Evolutionary conservation across 2,888 invertebrate genomes (phyloP), one percentile per base, ranked within the genome.

Genomic region (Priocnemis perturbator): DNA sequence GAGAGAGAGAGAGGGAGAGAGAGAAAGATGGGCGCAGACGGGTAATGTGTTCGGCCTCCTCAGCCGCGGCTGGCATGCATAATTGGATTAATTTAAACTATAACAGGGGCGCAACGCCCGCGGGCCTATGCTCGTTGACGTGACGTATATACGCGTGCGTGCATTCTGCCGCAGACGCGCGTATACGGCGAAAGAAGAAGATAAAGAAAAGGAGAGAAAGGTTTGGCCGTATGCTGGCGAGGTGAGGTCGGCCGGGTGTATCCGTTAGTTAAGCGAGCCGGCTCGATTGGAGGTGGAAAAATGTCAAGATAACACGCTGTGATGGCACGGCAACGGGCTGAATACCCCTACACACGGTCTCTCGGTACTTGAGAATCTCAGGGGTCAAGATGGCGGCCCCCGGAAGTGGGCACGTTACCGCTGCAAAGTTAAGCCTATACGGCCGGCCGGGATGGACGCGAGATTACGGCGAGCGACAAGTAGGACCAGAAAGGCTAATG

Each of bases 31-130:
- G 73, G 73, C 60, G 47, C 69, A 55, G 60, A 76, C 37, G 37
- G 74, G 79, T 80, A 84, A 85, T 81, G 81, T 81, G 67, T 70
- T 63, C 73, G 70, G 76, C 69, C 69, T 72, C 69, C 69, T 72
- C 64, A 73, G 70, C 74, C 74, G 79, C 74, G 78, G 70, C 62
- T 71, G 75, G 81, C 79, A 83, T 81, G 83, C 81, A 79, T 84
- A 85, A 88, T 86, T 86, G 84, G 85, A 87, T 86, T 86, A 86
- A 86, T 86, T 84, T 83, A 81, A 84, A 85, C 77, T 81, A 80
- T 78, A 77, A 79, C 79, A 73, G 63, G 68, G 7, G 37, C 37
- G 37, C 37, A 37, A 9, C 37, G 37, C 37, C 37, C 37, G 37
- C 37, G 19, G 20, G 50, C 50, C 19, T 50, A 20, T 37, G 37